Base-by-base conservation (phyloP, 2,888 invertebrate species). In the Epirrita christyi region DNA sequence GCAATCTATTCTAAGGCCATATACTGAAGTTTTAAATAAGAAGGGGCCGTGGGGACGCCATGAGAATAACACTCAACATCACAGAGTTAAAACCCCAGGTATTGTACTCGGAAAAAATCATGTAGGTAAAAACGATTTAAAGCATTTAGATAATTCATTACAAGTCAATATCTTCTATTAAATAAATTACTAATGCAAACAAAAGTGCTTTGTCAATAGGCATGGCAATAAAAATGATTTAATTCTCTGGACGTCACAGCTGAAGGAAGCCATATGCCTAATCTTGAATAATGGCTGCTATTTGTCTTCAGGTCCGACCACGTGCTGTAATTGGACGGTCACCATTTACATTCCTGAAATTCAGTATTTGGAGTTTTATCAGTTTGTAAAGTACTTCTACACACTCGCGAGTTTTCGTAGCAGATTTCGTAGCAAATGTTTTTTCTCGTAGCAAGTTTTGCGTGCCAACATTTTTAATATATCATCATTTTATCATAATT, bases 221-320 rank as follows among this genome's bases (percentile, higher is more conserved):
- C 21, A 4, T 21, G 21, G 58, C 50, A 49, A 56, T 59, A 60
- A 65, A 71, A 71, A 75, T 77, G 71, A 78, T 76, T 77, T 73
- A 76, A 73, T 71, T 71, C 68, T 53, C 62, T 60, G 52, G 34
- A 55, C 61, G 72, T 73, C 68, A 67, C 69, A 69, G 67, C 64
- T 62, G 72, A 69, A 68, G 64, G 66, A 64, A 66, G 71, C 70
- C 68, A 66, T 68, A 61, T 68, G 59, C 64, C 73, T 85, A 85
- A 84, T 83, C 86, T 83, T 83, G 83, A 86, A 74, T 85, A 85
- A 86, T 86, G 76, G 73, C 55, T 44, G 66, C 76, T 73, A 83
- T 86, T 80, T 80, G 76, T 86, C 86, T 81, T 76, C 70, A 68
- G 67, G 66, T 72, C 67, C 70, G 68, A 76, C 76, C 76, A 75